Conservation (phyloP, 2,888 invertebrate genomes). For the Drosophila kokeensis region DNA sequence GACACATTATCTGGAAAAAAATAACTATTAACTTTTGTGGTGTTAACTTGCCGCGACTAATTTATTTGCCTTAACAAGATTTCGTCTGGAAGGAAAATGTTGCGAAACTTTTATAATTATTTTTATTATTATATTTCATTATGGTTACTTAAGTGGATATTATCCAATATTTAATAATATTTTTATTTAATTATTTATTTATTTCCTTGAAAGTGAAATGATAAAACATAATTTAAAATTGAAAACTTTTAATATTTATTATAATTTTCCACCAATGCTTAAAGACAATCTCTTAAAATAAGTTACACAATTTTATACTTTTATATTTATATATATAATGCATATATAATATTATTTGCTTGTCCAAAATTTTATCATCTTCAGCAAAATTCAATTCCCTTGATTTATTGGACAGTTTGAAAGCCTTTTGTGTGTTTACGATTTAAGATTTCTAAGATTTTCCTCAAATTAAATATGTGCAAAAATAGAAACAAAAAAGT, state of each 20-base stretch:
- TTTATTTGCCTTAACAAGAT: not conserved
- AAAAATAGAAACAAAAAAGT: slow-evolving; percentile 2
- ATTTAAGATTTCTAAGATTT: no score
- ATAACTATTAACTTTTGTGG: slow-evolving; percentile 29
- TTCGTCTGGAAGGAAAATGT: not conserved
- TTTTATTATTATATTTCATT: not conserved
- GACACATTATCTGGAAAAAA: slow-evolving; percentile 20
- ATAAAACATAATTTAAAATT: not conserved
- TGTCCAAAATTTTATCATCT: not conserved
- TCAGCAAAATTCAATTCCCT: not conserved
- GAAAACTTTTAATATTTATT: not conserved
- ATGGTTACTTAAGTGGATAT: no score
- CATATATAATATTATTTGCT: not conserved
- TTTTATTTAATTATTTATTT: not conserved
- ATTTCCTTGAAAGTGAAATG: not conserved
- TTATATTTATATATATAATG: no score
- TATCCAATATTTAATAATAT: not conserved
- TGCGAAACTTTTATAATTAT: not conserved
- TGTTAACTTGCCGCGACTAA: slow-evolving; percentile 30
- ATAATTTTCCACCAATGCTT: not conserved
- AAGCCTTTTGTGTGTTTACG: not conserved
- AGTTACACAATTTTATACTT: not conserved
- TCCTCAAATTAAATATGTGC: slow-evolving; percentile 19
- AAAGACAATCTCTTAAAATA: not conserved
- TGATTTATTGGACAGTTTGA: not conserved